phyloP scores from a whole-genome alignment of 2,888 invertebrate genomes.

The Drosophila flavopinicola region DNA sequence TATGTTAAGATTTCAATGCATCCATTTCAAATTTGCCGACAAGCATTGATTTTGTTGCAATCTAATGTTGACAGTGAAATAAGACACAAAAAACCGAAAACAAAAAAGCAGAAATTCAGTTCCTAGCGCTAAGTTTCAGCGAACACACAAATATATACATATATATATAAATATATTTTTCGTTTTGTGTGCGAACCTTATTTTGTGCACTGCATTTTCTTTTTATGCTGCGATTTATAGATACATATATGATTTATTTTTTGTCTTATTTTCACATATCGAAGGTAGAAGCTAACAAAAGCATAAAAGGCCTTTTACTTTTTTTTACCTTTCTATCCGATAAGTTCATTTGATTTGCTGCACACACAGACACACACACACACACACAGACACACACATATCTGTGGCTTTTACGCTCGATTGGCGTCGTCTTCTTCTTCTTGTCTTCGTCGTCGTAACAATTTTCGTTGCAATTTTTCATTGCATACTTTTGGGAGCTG shows the following conservation, averaged over 20 bases:
- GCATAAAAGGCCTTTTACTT: background rate
- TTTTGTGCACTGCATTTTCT: constrained; percentile 29
- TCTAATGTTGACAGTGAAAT: too few relatives aligned
- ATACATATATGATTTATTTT: constrained; percentile 35
- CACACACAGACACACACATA: constrained; percentile 7
- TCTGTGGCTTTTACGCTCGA: constrained; percentile 66
- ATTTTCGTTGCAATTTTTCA: constrained; percentile 65
- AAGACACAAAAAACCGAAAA: too few relatives aligned
- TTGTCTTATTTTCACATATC: constrained; percentile 29
- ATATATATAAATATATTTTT: background rate
- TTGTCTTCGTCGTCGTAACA: constrained; percentile 21
- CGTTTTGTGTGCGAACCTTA: background rate
- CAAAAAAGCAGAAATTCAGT: too few relatives aligned
- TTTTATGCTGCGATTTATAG: constrained; percentile 37
- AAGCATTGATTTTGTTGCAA: too few relatives aligned
- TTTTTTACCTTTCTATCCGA: constrained; percentile 55
- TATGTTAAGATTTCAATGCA: too few relatives aligned
- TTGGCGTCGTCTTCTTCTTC: constrained; percentile 28
- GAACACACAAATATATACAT: too few relatives aligned
- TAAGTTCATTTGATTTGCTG: constrained; percentile 71
- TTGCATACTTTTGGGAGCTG: constrained; percentile 62
- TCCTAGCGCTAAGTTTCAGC: too few relatives aligned
- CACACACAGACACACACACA: constrained; percentile 34
- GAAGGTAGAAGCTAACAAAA: constrained; percentile 24
- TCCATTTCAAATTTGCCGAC: too few relatives aligned